Conservation (phyloP, 37 sponge, comb jelly and placozoan genomes). For the Beroe forskalii region DNA sequence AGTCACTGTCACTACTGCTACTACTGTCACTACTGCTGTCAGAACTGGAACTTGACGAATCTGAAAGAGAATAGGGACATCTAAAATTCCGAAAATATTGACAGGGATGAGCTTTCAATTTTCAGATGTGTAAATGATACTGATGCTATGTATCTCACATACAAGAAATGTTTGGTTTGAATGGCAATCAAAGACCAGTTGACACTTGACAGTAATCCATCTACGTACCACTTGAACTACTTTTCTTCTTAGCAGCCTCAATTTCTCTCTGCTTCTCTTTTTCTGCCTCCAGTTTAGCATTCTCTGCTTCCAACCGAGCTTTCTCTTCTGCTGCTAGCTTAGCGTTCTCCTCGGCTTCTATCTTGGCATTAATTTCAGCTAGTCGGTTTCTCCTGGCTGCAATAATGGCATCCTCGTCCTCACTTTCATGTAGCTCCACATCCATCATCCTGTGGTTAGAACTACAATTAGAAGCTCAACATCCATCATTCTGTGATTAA, state of each 20-base stretch:
- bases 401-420: slow-evolving; percentile 68
- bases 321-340: background rate
- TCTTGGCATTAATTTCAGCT: background rate
- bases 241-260: background rate
- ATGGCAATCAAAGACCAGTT: too few relatives aligned
- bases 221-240: background rate
- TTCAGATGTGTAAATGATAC: too few relatives aligned
- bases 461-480: too few relatives aligned
- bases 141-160: too few relatives aligned
- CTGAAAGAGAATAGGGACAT: too few relatives aligned
- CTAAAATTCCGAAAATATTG: too few relatives aligned
- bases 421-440: slow-evolving; percentile 69
- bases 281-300: slow-evolving; percentile 17
- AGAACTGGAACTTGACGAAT: background rate
- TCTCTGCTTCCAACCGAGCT: background rate
- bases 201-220: too few relatives aligned
- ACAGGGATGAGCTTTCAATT: too few relatives aligned
- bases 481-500: too few relatives aligned
- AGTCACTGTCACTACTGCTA: slow-evolving; percentile 12
- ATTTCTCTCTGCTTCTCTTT: background rate
- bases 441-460: slow-evolving; percentile 74
- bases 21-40: background rate
- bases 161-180: too few relatives aligned
- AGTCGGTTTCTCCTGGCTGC: slow-evolving; percentile 29
- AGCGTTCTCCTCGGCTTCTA: slow-evolving; percentile 1